Percentiles rank a stretch among this genome's conserved stretches.
Conservation (phyloP, 2,113 vertebrate genomes). For the Baryphthengus martii region DNA sequence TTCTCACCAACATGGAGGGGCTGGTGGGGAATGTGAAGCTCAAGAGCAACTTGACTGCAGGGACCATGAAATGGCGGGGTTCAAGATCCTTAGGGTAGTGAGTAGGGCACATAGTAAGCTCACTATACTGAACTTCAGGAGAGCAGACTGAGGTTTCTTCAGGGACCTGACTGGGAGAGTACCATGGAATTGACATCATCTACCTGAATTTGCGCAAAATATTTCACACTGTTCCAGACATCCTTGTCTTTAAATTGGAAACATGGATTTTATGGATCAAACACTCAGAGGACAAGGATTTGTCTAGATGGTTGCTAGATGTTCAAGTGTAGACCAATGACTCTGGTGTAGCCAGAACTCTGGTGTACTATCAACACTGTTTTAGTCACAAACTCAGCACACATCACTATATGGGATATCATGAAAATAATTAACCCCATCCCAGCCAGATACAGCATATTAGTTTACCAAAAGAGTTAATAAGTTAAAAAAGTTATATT, state of each 20-base stretch:
- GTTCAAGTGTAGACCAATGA: too few species aligned
- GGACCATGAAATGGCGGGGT: neutral
- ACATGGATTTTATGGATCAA: too few species aligned
- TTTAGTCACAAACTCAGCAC: neutral
- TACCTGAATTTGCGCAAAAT: too few species aligned
- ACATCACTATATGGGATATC: neutral
- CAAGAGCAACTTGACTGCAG: neutral
- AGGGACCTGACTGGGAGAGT: neutral
- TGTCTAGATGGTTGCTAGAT: too few species aligned
- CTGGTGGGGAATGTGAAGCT: neutral
- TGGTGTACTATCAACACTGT: neutral
- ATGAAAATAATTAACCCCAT: neutral
- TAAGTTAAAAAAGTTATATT: neutral
- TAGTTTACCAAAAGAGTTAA: neutral
- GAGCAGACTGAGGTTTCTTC: neutral
- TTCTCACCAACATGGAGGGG: neutral
- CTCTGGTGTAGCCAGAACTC: neutral
- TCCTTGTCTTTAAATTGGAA: too few species aligned
- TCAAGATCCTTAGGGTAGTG: neutral
- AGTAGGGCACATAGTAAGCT: neutral
- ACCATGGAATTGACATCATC: neutral
- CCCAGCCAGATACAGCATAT: fast-evolving
- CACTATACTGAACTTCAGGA: neutral
- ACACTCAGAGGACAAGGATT: too few species aligned
- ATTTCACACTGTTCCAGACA: too few species aligned